phyloP scores from a whole-genome alignment of 2,888 invertebrate species.

The Pachymerium ferrugineum region DNA sequence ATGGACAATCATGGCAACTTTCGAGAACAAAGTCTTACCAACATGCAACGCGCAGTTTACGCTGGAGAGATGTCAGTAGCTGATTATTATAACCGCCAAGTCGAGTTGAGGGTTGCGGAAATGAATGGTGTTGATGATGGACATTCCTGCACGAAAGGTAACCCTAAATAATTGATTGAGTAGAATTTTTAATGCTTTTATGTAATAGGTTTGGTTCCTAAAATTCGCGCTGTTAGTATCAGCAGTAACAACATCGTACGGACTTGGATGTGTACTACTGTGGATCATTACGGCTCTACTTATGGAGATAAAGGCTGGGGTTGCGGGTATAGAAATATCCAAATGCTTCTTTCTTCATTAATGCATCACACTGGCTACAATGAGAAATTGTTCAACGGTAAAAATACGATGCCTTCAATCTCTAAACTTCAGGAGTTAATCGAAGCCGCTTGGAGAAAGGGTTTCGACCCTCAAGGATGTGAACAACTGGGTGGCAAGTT shows the following conservation, averaged over 20 bases:
- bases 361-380: constrained; percentile 64
- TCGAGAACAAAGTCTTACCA: constrained; percentile 68
- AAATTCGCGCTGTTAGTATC: constrained; percentile 44
- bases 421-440: constrained; percentile 76
- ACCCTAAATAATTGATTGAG: background rate
- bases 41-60: constrained; percentile 73
- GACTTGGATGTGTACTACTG: constrained; percentile 69
- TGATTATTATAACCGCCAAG: constrained; percentile 75
- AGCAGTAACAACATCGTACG: constrained; percentile 57
- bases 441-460: constrained; percentile 74
- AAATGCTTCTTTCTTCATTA: constrained; percentile 82
- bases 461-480: constrained; percentile 75
- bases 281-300: constrained; percentile 80
- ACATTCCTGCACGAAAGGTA: constrained; percentile 73
- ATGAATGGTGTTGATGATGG: constrained; percentile 75
- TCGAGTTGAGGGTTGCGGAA: constrained; percentile 67
- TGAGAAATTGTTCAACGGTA: constrained; percentile 52
- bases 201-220: constrained; percentile 45
- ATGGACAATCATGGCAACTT: constrained; percentile 84
- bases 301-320: constrained; percentile 90
- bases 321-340: constrained; percentile 85
- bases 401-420: constrained; percentile 69
- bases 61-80: constrained; percentile 78
- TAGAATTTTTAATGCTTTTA: constrained; percentile 28
- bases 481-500: constrained; percentile 76